Evolutionary conservation across 2,797 vertebrate species (phyloP).

Genomic region (Luscinia luscinia): DNA sequence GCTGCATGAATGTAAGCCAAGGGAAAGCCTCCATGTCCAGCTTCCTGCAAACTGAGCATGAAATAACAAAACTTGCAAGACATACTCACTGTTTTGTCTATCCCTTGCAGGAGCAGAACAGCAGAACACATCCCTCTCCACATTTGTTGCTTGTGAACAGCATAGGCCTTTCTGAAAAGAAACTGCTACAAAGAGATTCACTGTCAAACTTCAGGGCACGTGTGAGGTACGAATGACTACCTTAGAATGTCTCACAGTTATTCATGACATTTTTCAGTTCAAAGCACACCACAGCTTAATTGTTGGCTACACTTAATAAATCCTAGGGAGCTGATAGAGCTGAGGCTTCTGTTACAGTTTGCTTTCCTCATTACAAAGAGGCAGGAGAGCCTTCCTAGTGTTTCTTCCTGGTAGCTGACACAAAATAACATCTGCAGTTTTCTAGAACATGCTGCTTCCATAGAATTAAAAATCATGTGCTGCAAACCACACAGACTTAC

Average conservation of each 20-base stretch:
- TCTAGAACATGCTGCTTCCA: not conserved
- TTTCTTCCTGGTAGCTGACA: not conserved
- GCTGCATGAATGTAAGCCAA: not conserved
- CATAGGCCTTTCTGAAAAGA: not conserved
- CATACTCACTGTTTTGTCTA: not conserved
- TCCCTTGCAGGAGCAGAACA: not conserved
- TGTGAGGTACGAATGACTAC: rapidly evolving
- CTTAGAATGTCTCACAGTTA: not conserved
- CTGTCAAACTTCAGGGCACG: not conserved
- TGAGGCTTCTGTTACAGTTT: not conserved
- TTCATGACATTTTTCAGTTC: not conserved
- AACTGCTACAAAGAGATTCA: not conserved
- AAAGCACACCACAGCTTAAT: not conserved
- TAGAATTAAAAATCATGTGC: not conserved
- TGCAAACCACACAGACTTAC: not conserved
- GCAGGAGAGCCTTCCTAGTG: not conserved
- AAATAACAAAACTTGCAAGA: not conserved
- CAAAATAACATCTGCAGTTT: not conserved
- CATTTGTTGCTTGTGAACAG: not conserved
- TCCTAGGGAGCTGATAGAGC: not conserved
- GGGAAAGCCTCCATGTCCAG: not conserved
- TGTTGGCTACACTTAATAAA: not conserved
- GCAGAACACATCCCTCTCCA: not conserved
- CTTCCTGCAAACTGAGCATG: not conserved
- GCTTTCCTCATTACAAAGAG: not conserved